phyloP scores from a whole-genome alignment of 2,888 invertebrate species.

The Coelinius sp. region DNA sequence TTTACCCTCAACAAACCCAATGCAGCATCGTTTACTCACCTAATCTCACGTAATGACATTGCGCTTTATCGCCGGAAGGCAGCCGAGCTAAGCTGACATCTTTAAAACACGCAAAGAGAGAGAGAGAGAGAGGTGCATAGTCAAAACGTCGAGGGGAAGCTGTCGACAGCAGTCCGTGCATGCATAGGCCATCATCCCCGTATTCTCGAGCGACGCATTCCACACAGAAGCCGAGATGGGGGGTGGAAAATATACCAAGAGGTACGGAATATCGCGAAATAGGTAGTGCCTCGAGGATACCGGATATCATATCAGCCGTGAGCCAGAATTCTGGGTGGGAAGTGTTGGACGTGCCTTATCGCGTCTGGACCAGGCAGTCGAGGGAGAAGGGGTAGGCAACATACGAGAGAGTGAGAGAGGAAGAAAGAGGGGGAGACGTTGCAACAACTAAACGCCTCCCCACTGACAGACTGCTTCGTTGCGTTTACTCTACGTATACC shows the following conservation, averaged over 20 bases:
- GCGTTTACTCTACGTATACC: not conserved
- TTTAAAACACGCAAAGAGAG: conserved; percentile 1
- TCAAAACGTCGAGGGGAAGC: conserved; percentile 41
- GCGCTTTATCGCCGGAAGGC: conserved; percentile 11
- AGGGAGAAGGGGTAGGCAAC: conserved; percentile 33
- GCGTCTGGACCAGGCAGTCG: conserved; percentile 67
- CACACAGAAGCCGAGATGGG: conserved; percentile 40
- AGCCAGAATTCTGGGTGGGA: conserved; percentile 63
- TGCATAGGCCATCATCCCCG: conserved; percentile 43
- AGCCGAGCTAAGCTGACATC: conserved; percentile 10
- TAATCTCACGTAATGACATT: not conserved
- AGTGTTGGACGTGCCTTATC: conserved; percentile 70
- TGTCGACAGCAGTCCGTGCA: conserved; percentile 57
- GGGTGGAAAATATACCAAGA: conserved; percentile 2
- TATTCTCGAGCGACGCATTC: not conserved
- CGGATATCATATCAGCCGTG: conserved; percentile 66
- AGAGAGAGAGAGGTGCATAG: conserved; percentile 23
- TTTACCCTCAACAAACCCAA: not conserved
- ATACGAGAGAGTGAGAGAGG: conserved; percentile 30
- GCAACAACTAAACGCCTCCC: conserved; percentile 8
- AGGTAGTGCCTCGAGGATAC: conserved; percentile 47
- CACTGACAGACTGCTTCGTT: conserved; percentile 9
- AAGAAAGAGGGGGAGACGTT: conserved; percentile 21
- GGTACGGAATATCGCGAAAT: conserved; percentile 30
- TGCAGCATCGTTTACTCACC: conserved; percentile 26